Percentiles rank a stretch among this genome's conserved stretches.
Evolutionary conservation across 2,797 vertebrate genomes (phyloP).

Genomic region (Rhynchotus rufescens): DNA sequence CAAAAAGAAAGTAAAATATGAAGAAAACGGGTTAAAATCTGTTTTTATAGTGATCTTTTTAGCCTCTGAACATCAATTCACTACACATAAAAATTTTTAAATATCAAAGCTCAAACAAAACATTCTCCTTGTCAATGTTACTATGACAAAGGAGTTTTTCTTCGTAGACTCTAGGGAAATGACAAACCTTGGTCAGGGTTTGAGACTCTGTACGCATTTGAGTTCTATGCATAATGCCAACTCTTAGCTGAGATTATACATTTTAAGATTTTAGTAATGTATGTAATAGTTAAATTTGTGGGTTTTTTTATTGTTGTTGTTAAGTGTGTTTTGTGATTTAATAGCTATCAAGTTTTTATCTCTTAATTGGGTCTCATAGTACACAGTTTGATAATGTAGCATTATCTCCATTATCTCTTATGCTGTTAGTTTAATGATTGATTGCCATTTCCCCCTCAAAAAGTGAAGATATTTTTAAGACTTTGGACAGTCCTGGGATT

Average conservation of each 20-base stretch:
- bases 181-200: not conserved
- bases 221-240: not conserved
- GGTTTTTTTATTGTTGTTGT: not conserved
- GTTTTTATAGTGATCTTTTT: not conserved
- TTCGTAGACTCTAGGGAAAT: fast-evolving
- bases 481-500: not conserved
- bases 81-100: not conserved
- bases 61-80: not conserved
- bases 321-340: not conserved
- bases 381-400: not conserved
- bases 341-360: not conserved
- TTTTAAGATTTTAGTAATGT: not conserved
- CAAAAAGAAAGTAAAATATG: not conserved
- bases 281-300: not conserved
- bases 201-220: not conserved
- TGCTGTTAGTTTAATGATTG: not conserved
- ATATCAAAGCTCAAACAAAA: not conserved
- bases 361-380: not conserved
- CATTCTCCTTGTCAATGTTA: not conserved
- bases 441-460: not conserved
- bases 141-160: not conserved
- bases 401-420: not conserved
- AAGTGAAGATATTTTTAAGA: not conserved
- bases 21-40: not conserved
- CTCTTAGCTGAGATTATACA: not conserved